Evolutionary conservation across 2,797 vertebrate genomes (phyloP).

Genomic region (Sebastes taczanowskii): DNA sequence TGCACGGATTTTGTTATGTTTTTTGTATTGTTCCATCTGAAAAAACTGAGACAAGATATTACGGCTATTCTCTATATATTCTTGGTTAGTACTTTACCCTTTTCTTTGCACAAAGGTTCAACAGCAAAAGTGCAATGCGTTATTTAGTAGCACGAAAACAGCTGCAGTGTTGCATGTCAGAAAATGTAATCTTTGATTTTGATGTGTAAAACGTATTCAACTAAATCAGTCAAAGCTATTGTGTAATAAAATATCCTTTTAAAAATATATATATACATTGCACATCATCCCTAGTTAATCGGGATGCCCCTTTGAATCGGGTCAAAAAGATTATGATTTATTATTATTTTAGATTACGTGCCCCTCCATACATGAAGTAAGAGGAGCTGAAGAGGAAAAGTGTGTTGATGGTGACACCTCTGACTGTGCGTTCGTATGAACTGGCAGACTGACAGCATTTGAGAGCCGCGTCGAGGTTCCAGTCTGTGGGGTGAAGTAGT

Average conservation of each 20-base stretch:
- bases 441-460: slow-evolving; percentile 61
- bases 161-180: background rate
- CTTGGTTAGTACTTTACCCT: background rate
- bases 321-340: background rate
- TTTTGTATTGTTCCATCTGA: background rate
- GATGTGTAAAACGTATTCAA: background rate
- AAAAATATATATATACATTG: background rate
- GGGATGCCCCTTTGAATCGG: background rate
- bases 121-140: background rate
- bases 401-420: slow-evolving; percentile 56
- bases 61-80: background rate
- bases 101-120: background rate
- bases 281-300: background rate
- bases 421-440: slow-evolving; percentile 49
- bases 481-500: slow-evolving; percentile 70
- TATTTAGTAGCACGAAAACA: background rate
- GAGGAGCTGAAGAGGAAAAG: slow-evolving; percentile 23
- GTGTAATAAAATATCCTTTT: background rate
- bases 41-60: background rate
- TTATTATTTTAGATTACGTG: slow-evolving; percentile 3
- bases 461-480: slow-evolving; percentile 57
- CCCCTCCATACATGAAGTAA: slow-evolving; percentile 19
- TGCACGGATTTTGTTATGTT: background rate
- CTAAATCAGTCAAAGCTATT: background rate
- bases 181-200: background rate